Conservation (phyloP, 2,113 vertebrate species). For the Ginglymostoma cirratum region DNA sequence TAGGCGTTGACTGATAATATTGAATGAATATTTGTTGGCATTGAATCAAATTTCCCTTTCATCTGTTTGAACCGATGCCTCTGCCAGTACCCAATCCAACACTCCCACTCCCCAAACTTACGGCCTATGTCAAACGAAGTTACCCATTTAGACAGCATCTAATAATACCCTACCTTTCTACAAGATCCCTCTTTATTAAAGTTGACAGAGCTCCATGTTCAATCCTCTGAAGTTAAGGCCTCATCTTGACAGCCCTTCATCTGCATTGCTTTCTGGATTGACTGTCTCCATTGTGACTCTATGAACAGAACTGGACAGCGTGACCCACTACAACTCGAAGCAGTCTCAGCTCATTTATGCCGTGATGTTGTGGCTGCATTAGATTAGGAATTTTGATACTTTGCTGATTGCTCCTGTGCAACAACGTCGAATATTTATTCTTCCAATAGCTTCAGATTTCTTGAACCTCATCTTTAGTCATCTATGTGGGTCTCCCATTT, state of each 20-base stretch:
- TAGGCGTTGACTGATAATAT: background rate
- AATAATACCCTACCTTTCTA: background rate
- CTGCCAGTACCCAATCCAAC: background rate
- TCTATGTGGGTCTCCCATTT: background rate
- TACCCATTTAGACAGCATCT: background rate
- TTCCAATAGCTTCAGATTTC: background rate
- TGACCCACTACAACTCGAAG: background rate
- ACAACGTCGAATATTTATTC: background rate
- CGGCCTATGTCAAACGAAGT: background rate
- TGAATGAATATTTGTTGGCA: background rate
- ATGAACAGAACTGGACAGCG: background rate
- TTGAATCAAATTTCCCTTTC: background rate
- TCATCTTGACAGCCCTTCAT: background rate
- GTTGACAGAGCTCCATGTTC: background rate
- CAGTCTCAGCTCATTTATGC: background rate
- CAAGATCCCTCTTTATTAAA: background rate
- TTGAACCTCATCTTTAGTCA: background rate
- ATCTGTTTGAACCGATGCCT: background rate
- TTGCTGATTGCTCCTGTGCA: background rate
- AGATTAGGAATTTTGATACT: background rate
- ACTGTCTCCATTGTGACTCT: background rate
- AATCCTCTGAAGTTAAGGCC: background rate
- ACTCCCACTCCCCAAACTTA: background rate
- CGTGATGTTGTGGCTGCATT: background rate
- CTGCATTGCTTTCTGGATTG: background rate